phyloP scores from a whole-genome alignment of 1,140 invertebrate genomes.

The Drosophila kepulauana region DNA sequence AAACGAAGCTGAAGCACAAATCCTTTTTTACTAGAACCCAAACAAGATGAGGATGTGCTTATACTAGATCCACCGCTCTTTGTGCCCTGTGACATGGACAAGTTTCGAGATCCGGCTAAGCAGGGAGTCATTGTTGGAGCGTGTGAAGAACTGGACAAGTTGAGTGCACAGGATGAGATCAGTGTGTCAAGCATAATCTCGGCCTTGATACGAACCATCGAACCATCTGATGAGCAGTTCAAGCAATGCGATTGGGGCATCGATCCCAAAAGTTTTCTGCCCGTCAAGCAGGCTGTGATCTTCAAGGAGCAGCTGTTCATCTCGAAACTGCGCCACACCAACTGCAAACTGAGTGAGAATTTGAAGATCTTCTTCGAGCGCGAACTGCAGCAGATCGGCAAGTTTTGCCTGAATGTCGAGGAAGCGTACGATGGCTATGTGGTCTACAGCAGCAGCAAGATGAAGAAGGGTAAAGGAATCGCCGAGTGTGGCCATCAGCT shows the following conservation, averaged over 20 bases:
- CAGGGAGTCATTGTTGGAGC: slow-evolving; percentile 8
- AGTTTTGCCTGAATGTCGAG: slow-evolving; percentile 72
- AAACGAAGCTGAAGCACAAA: too few species aligned
- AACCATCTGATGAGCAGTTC: slow-evolving; percentile 58
- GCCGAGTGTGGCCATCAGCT: slow-evolving; percentile 69
- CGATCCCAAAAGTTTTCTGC: slow-evolving; percentile 65
- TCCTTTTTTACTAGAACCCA: neutral
- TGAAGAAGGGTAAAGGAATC: slow-evolving; percentile 68
- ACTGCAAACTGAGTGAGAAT: slow-evolving; percentile 72
- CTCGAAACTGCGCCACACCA: slow-evolving; percentile 61
- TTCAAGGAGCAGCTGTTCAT: slow-evolving; percentile 73
- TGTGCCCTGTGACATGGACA: slow-evolving; percentile 50
- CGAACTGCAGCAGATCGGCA: slow-evolving; percentile 70
- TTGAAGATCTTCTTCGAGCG: slow-evolving; percentile 74
- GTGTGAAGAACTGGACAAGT: slow-evolving; percentile 55
- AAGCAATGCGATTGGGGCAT: slow-evolving; percentile 63
- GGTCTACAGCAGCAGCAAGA: slow-evolving; percentile 72
- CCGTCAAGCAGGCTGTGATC: slow-evolving; percentile 61
- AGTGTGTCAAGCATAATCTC: slow-evolving; percentile 79
- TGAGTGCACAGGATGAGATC: slow-evolving; percentile 77
- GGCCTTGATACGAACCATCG: slow-evolving; percentile 56
- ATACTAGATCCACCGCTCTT: slow-evolving; percentile 64
- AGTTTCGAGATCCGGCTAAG: slow-evolving; percentile 45
- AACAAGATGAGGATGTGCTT: neutral
- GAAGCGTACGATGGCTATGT: slow-evolving; percentile 76